Evolutionary conservation across 2,113 vertebrate species (phyloP).

Genomic region (Colistium nudipinnis): DNA sequence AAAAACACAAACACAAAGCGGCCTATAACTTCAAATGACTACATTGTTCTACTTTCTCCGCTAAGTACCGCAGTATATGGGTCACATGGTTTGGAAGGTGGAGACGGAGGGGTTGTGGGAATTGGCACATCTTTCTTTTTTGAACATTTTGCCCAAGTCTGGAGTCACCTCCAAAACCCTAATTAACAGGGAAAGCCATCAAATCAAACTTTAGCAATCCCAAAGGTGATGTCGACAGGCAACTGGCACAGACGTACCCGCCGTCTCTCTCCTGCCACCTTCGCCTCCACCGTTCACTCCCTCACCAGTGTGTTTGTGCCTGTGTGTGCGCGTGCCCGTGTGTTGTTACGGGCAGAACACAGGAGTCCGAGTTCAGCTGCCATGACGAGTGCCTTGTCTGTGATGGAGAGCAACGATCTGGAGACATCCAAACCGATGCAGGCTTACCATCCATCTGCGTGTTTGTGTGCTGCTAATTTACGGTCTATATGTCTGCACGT

Average conservation of each 20-base stretch:
- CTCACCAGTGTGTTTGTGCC: constrained; percentile 30
- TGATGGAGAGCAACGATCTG: constrained; percentile 58
- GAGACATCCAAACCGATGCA: constrained; percentile 62
- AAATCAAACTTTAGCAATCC: constrained; percentile 80
- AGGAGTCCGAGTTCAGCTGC: constrained; percentile 54
- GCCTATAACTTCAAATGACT: constrained; percentile 79
- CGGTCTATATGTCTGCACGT: constrained; percentile 19
- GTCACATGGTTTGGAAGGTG: constrained; percentile 79
- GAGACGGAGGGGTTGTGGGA: constrained; percentile 71
- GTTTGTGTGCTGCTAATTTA: constrained; percentile 51
- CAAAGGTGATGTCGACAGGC: constrained; percentile 69
- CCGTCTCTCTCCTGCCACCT: constrained; percentile 61
- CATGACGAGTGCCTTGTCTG: constrained; percentile 54
- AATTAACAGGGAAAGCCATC: constrained; percentile 79
- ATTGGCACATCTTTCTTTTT: constrained; percentile 76
- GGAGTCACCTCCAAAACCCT: constrained; percentile 81
- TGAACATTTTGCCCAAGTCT: constrained; percentile 76
- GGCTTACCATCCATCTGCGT: constrained; percentile 50
- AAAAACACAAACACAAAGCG: constrained; percentile 50
- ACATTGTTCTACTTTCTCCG: constrained; percentile 77
- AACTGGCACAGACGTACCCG: constrained; percentile 70
- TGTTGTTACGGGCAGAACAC: constrained; percentile 14
- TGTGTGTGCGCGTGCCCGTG: constrained; percentile 2
- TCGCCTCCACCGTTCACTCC: constrained; percentile 46
- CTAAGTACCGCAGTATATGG: constrained; percentile 72